Percentiles rank a stretch among this genome's conserved stretches.
These are phyloP conservation scores for Aleadryas rufinucha DNA, from an alignment of 2,113 vertebrate genomes.

Conservation along the genomic window DNA sequence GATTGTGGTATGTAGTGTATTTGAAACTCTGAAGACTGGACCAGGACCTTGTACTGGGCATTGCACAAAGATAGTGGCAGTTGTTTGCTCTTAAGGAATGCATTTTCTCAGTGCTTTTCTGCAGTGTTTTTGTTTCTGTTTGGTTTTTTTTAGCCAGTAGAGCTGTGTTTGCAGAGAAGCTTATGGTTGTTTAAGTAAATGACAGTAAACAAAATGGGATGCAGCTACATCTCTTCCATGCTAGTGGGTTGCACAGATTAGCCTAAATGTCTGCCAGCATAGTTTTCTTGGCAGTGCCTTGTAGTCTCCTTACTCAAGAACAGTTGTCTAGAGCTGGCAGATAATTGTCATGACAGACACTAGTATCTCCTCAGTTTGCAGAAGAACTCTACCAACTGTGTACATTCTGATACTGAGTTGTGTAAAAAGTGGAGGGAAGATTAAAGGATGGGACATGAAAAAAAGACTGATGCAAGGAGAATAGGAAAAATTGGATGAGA, in stretches of 20 bases:
- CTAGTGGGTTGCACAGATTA: neutral
- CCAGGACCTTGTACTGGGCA: neutral
- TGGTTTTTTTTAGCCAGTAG: neutral
- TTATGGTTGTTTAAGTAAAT: neutral
- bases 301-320: neutral
- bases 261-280: neutral
- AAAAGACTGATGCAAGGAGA: neutral
- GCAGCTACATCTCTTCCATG: neutral
- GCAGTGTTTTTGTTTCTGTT: neutral
- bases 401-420: neutral
- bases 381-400: neutral
- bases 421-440: neutral
- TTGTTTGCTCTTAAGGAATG: neutral
- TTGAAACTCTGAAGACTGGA: neutral
- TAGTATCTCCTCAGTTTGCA: neutral
- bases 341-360: neutral
- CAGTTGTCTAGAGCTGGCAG: conserved; percentile 21
- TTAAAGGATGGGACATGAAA: neutral
- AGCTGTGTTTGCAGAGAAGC: neutral
- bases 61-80: neutral
- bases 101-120: neutral
- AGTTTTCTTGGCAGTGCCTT: neutral
- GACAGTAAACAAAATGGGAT: neutral
- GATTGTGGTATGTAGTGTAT: neutral
- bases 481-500: neutral